phyloP scores from a whole-genome alignment of 2,888 invertebrate species.

The Rhingia campestris region DNA sequence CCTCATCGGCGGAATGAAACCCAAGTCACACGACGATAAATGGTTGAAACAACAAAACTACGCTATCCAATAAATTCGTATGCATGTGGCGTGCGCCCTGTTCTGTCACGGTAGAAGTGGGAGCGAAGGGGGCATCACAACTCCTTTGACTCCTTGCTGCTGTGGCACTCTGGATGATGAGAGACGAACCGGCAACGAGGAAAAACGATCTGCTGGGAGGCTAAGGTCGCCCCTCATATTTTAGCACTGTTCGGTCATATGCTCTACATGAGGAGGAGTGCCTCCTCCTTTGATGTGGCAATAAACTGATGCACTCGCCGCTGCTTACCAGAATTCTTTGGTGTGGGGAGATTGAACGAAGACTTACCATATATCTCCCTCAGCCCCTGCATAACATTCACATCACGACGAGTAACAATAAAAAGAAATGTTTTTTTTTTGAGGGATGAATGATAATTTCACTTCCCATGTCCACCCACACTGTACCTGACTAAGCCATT shows the following conservation, averaged over 20 bases:
- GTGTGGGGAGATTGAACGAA: constrained; percentile 60
- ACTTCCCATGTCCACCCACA: constrained; percentile 17
- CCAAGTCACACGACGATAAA: constrained; percentile 71
- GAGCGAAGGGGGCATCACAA: neutral
- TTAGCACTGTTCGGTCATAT: constrained; percentile 60
- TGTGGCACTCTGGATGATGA: constrained; percentile 68
- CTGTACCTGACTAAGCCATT: constrained; percentile 48
- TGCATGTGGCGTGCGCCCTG: constrained; percentile 71
- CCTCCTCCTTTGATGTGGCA: constrained; percentile 68
- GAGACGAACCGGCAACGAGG: constrained; percentile 42
- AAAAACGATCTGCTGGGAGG: constrained; percentile 71
- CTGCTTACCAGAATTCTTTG: constrained; percentile 35
- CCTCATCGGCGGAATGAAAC: constrained; percentile 39
- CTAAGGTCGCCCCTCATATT: constrained; percentile 66
- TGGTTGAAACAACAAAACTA: constrained; percentile 73
- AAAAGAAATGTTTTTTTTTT: constrained; percentile 49
- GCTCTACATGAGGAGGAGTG: constrained; percentile 52
- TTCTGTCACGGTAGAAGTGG: constrained; percentile 31
- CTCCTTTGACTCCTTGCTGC: constrained; percentile 45
- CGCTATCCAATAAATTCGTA: constrained; percentile 74
- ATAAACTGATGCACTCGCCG: constrained; percentile 73
- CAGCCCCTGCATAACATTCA: constrained; percentile 28
- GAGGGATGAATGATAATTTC: constrained; percentile 70
- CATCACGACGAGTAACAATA: constrained; percentile 65
- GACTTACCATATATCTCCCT: constrained; percentile 40